phyloP scores from a whole-genome alignment of 2,888 invertebrate genomes.

The Acholoe squamosa region DNA sequence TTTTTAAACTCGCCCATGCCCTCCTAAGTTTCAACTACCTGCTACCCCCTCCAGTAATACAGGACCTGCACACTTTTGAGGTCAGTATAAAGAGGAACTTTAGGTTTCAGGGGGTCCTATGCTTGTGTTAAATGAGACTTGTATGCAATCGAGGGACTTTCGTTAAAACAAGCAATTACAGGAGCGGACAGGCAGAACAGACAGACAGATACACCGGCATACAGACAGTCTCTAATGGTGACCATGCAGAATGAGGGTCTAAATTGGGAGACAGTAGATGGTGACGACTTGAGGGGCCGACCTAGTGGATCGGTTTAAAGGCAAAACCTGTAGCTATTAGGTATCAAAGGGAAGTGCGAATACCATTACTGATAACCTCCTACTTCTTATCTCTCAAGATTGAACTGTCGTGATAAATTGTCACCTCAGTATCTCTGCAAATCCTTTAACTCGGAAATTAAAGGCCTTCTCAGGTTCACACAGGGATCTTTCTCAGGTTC shows the following conservation, averaged over 20 bases:
- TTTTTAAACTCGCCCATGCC: too few species aligned
- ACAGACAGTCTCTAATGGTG: neutral
- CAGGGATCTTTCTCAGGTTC: too few species aligned
- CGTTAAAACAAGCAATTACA: too few species aligned
- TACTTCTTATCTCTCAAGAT: neutral
- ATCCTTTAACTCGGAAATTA: neutral
- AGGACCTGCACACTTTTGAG: too few species aligned
- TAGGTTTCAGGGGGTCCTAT: too few species aligned
- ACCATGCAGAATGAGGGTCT: neutral
- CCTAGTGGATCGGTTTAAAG: neutral
- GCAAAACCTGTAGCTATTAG: neutral
- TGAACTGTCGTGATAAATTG: conserved; percentile 10
- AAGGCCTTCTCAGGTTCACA: too few species aligned
- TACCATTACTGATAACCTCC: neutral
- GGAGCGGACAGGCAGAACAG: neutral
- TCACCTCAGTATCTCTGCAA: neutral
- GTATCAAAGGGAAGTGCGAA: neutral
- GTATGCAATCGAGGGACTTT: too few species aligned
- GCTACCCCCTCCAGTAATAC: too few species aligned
- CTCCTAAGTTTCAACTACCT: too few species aligned
- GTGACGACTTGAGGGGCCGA: neutral
- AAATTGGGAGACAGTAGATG: neutral
- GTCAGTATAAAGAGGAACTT: too few species aligned
- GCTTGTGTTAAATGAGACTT: too few species aligned
- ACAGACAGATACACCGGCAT: neutral